phyloP scores from a whole-genome alignment of 2,888 invertebrate genomes.

The Apocheima hispidaria region DNA sequence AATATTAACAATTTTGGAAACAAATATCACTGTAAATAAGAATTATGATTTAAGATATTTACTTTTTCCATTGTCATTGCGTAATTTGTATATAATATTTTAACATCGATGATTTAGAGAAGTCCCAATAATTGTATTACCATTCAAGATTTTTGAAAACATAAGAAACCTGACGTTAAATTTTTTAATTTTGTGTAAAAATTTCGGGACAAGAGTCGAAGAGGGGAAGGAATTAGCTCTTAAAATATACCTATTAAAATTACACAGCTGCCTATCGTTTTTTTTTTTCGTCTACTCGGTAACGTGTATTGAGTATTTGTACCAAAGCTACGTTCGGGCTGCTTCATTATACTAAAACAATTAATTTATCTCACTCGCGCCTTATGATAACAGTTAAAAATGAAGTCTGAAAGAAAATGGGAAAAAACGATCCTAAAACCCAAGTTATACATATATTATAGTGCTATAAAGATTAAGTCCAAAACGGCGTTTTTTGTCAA shows the following conservation, averaged over 20 bases:
- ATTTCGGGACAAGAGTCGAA: background rate
- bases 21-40: conserved; percentile 25
- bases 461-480: background rate
- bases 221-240: background rate
- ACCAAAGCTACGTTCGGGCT: conserved; percentile 73
- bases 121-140: conserved; percentile 35
- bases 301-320: conserved; percentile 83
- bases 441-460: background rate
- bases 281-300: conserved; percentile 59
- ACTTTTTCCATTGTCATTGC: conserved; percentile 13
- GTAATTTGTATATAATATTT: conserved; percentile 1
- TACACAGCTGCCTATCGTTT: conserved; percentile 60
- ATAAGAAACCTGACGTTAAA: background rate
- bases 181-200: background rate
- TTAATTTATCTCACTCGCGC: conserved; percentile 70
- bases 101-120: conserved; percentile 21
- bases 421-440: background rate
- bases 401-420: background rate
- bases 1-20: conserved; percentile 27
- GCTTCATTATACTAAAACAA: conserved; percentile 35
- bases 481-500: background rate
- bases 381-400: conserved; percentile 25
- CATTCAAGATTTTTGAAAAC: background rate
- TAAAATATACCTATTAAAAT: conserved; percentile 37
- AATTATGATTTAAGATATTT: conserved; percentile 7